Conservation (phyloP, 2,113 vertebrate genomes). For the Xiphophorus maculatus region DNA sequence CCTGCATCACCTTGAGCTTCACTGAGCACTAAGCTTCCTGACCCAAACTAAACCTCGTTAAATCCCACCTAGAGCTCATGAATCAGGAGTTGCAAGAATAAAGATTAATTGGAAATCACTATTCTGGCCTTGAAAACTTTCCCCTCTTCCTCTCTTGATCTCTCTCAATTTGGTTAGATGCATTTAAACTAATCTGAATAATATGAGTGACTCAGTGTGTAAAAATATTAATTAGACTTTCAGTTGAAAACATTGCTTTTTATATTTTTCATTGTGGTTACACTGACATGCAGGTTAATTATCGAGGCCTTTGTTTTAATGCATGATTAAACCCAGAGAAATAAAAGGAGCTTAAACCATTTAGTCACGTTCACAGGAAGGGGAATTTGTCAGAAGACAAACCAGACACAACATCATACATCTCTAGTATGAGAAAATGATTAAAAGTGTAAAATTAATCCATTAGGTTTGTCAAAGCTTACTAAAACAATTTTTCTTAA, state of each 20-base stretch:
- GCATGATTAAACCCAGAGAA: background rate
- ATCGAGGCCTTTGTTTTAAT: background rate
- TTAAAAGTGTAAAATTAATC: background rate
- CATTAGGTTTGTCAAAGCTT: background rate
- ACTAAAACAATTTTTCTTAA: background rate
- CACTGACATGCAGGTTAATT: background rate
- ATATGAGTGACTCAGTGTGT: conserved; percentile 8
- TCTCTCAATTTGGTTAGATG: conserved; percentile 33
- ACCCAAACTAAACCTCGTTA: conserved; percentile 36
- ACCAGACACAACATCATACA: background rate
- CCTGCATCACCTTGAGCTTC: conserved; percentile 38
- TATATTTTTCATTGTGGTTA: background rate
- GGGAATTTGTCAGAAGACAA: background rate
- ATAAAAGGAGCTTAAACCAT: background rate
- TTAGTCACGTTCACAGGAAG: background rate
- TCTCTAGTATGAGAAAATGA: background rate
- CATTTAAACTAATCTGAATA: conserved; percentile 38
- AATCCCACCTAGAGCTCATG: conserved; percentile 49
- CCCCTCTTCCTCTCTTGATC: conserved; percentile 15
- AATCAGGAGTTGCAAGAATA: conserved; percentile 44
- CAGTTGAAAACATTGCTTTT: background rate
- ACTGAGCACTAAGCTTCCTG: conserved; percentile 20
- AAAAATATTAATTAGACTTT: conserved; percentile 3
- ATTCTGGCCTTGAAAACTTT: conserved; percentile 32
- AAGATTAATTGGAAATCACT: conserved; percentile 56